A percentile compares a stretch with the other conserved stretches of the same genome.
phyloP scores from a whole-genome alignment of 92 coral and sea anemone genomes.

The Montipora capitata region DNA sequence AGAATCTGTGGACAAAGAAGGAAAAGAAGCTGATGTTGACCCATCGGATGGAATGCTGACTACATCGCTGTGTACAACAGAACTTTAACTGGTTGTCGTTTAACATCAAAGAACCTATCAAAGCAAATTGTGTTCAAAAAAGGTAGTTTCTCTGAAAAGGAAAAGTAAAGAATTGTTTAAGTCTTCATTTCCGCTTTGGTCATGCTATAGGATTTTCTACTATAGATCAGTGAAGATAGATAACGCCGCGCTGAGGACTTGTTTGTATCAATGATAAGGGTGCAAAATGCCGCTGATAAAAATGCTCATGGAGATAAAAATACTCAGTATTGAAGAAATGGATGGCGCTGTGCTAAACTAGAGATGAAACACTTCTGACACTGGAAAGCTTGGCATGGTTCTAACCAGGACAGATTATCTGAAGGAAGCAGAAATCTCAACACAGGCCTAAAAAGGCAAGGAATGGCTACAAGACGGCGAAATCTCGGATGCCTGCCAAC shows the following conservation, averaged over 20 bases:
- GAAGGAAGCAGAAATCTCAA: not conserved
- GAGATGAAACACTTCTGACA: not conserved
- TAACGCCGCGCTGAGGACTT: not conserved
- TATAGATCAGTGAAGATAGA: not conserved
- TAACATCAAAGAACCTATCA: not conserved
- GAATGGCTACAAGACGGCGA: too few species aligned
- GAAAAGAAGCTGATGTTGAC: constrained; percentile 33
- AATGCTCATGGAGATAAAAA: not conserved
- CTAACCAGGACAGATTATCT: not conserved
- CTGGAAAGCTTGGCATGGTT: not conserved
- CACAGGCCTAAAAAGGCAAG: too few species aligned
- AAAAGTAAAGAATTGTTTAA: not conserved
- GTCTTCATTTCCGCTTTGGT: not conserved
- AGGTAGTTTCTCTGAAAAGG: not conserved
- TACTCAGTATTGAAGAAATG: too few species aligned
- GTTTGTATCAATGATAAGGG: not conserved
- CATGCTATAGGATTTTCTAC: not conserved
- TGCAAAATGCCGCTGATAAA: not conserved
- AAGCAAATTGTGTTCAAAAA: too few species aligned
- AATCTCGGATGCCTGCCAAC: too few species aligned
- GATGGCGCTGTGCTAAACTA: too few species aligned
- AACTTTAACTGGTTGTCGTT: constrained; percentile 7
- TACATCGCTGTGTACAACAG: constrained; percentile 59
- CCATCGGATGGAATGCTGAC: constrained; percentile 59
- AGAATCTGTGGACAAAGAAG: not conserved